phyloP scores from a whole-genome alignment of 2,888 invertebrate genomes.

The Syrista parreyssii region DNA sequence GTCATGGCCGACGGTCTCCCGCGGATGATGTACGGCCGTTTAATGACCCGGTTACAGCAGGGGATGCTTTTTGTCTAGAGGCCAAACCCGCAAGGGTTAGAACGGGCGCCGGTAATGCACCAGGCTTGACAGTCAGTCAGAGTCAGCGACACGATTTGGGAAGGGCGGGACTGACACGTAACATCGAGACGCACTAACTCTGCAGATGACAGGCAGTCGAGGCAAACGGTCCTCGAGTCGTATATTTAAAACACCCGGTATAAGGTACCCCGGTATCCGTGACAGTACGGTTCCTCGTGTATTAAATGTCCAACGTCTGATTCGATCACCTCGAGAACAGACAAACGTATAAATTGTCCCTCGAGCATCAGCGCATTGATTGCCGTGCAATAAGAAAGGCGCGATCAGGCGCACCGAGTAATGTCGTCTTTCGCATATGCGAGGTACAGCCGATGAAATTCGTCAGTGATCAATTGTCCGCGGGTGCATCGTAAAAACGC shows the following conservation, averaged over 20 bases:
- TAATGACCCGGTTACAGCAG: conserved; percentile 60
- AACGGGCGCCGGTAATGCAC: conserved; percentile 21
- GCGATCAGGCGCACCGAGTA: too few relatives aligned
- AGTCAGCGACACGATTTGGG: conserved; percentile 41
- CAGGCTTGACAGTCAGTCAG: conserved; percentile 27
- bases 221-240: background rate
- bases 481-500: too few relatives aligned
- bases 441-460: too few relatives aligned
- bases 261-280: background rate
- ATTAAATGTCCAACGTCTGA: too few relatives aligned
- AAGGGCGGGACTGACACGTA: conserved; percentile 17
- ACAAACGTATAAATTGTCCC: too few relatives aligned
- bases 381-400: too few relatives aligned
- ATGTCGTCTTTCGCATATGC: too few relatives aligned
- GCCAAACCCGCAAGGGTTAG: conserved; percentile 42
- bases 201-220: background rate
- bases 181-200: conserved; percentile 11
- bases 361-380: too few relatives aligned
- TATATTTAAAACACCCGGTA: conserved; percentile 2
- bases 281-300: too few relatives aligned
- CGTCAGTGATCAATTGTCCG: too few relatives aligned
- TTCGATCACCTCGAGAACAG: too few relatives aligned
- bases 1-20: conserved; percentile 36
- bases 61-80: conserved; percentile 47
- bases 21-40: conserved; percentile 63